These are phyloP conservation scores for Trichonephila clavata DNA, from an alignment of 1,140 invertebrate species.

Conservation along the genomic window DNA sequence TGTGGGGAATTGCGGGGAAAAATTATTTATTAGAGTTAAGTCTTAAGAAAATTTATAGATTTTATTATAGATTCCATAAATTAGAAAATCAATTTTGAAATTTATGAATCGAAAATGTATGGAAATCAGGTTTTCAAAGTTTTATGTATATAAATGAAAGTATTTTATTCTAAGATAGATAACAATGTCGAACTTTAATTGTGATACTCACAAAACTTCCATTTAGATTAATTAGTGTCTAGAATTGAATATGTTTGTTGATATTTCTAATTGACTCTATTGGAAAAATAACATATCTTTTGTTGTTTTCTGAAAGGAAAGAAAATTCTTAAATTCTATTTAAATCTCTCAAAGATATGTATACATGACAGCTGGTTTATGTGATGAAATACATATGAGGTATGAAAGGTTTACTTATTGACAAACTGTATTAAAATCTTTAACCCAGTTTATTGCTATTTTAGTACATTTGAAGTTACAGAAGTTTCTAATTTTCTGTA, in stretches of 20 bases:
- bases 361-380: no score
- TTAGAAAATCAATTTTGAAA: background rate
- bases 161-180: conserved; percentile 7
- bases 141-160: background rate
- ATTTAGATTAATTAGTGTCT: background rate
- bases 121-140: background rate
- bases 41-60: background rate
- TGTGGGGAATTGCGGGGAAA: background rate
- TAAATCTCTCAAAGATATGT: no score
- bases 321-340: no score
- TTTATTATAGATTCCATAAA: background rate
- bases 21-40: background rate
- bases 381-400: no score
- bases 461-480: no score
- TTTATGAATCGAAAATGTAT: background rate
- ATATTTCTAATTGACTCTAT: background rate
- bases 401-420: no score
- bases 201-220: conserved; percentile 7
- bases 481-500: no score
- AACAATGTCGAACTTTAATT: background rate
- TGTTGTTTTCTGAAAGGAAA: no score
- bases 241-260: background rate
- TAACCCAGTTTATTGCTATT: no score
- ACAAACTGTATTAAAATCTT: no score
- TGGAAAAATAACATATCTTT: no score